phyloP scores from a whole-genome alignment of 2,113 vertebrate species.

The Calyptomena viridis region DNA sequence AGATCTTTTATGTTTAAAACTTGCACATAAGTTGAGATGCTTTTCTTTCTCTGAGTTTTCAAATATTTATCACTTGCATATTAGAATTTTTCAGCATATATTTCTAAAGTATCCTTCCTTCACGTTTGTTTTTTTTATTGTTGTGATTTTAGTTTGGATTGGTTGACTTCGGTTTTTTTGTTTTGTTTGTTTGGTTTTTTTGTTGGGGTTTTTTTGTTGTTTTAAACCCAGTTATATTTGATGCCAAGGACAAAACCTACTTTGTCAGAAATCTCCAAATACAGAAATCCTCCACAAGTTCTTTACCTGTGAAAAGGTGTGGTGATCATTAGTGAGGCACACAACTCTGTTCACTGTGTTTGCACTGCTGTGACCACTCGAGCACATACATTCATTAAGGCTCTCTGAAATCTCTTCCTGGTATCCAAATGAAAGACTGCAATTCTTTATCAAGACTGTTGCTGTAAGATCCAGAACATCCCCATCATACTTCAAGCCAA shows the following conservation, averaged over 20 bases:
- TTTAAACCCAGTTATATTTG: background rate
- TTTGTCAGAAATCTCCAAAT: background rate
- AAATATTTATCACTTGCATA: background rate
- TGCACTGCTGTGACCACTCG: background rate
- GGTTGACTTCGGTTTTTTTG: background rate
- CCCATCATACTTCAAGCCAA: background rate
- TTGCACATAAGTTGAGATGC: background rate
- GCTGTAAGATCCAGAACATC: background rate
- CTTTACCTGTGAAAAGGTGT: background rate
- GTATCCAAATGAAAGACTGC: background rate
- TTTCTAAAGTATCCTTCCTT: background rate
- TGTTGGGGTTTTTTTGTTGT: too few species aligned
- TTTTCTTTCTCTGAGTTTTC: background rate
- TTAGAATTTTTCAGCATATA: background rate
- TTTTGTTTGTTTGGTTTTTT: background rate
- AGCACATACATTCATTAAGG: background rate
- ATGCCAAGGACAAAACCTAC: background rate
- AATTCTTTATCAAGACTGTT: background rate
- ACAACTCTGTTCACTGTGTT: accelerated
- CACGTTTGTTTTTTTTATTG: accelerated
- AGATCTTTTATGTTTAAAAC: background rate
- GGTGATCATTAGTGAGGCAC: background rate
- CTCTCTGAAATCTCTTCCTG: background rate
- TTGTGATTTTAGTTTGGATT: background rate
- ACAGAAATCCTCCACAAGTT: background rate